These are phyloP conservation scores for Margarornis squamiger DNA, from an alignment of 2,797 vertebrate species.

Conservation along the genomic window DNA sequence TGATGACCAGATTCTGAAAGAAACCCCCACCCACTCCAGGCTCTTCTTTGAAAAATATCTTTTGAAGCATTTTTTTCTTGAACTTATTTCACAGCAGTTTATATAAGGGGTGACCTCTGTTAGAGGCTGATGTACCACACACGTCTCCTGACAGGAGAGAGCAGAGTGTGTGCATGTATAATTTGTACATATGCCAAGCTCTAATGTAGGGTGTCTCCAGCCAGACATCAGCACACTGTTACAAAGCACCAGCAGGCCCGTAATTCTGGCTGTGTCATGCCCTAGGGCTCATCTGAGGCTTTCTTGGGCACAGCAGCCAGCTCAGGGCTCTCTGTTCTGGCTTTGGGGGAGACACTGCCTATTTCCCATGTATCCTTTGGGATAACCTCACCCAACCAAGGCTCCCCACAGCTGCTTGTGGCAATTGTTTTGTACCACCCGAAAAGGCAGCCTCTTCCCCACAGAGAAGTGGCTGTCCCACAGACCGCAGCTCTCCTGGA, in stretches of 20 bases:
- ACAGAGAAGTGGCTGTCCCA: neutral
- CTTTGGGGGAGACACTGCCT: neutral
- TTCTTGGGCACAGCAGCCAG: slow-evolving; percentile 18
- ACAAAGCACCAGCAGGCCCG: neutral
- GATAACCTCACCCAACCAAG: slow-evolving; percentile 37
- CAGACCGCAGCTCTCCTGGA: neutral
- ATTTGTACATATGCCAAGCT: rapidly evolving
- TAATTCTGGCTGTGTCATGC: neutral
- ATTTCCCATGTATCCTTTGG: slow-evolving; percentile 19
- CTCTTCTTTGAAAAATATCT: neutral
- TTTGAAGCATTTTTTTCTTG: neutral
- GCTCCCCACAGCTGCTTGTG: neutral
- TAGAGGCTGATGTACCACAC: neutral
- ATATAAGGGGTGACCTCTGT: neutral
- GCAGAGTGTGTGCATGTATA: neutral
- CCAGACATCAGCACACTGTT: neutral
- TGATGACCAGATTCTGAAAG: neutral
- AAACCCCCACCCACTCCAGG: neutral
- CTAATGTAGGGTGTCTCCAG: neutral
- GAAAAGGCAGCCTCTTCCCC: neutral
- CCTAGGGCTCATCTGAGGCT: neutral
- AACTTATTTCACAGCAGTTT: neutral
- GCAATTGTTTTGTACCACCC: neutral
- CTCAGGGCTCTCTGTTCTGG: slow-evolving; percentile 27
- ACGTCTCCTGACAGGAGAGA: neutral